Percentiles rank a stretch among this genome's conserved stretches.
Conservation (phyloP, 2,797 vertebrate species). For the Sylvilagus floridanus region DNA sequence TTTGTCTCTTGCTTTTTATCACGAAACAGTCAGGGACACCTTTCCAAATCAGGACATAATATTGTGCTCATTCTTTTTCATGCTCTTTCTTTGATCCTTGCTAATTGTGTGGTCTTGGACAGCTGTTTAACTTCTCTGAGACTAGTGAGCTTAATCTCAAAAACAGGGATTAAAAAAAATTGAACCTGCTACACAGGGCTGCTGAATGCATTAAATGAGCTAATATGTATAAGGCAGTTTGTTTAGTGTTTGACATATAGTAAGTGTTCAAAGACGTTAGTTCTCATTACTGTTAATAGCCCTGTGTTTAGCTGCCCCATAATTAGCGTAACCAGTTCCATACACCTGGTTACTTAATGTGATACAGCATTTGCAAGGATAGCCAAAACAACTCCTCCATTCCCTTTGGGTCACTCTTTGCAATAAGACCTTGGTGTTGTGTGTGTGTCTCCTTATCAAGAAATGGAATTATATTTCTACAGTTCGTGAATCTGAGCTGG, state of each 20-base stretch:
- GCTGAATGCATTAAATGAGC: neutral
- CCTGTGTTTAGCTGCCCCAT: neutral
- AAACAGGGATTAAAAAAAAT: neutral
- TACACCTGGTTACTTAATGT: neutral
- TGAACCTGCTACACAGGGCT: neutral
- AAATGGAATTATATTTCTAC: neutral
- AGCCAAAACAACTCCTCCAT: neutral
- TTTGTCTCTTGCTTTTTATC: too few species aligned
- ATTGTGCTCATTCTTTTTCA: neutral
- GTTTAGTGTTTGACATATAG: neutral
- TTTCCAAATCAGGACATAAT: too few species aligned
- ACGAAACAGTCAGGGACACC: too few species aligned
- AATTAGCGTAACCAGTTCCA: neutral
- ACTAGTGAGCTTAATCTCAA: neutral
- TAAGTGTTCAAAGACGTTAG: too few species aligned
- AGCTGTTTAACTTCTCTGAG: slow-evolving; percentile 36
- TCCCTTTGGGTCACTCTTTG: neutral
- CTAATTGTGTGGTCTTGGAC: neutral
- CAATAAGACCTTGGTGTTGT: neutral
- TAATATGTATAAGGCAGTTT: neutral
- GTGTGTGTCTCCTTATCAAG: neutral
- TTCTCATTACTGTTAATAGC: neutral
- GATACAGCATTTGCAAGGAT: neutral
- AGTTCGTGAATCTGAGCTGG: slow-evolving; percentile 37
- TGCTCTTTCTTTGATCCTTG: neutral